A percentile compares a stretch with the other conserved stretches of the same genome.
These are phyloP conservation scores for Geopemphigus sp. DNA, from an alignment of 1,140 invertebrate species.

Conservation along the genomic window DNA sequence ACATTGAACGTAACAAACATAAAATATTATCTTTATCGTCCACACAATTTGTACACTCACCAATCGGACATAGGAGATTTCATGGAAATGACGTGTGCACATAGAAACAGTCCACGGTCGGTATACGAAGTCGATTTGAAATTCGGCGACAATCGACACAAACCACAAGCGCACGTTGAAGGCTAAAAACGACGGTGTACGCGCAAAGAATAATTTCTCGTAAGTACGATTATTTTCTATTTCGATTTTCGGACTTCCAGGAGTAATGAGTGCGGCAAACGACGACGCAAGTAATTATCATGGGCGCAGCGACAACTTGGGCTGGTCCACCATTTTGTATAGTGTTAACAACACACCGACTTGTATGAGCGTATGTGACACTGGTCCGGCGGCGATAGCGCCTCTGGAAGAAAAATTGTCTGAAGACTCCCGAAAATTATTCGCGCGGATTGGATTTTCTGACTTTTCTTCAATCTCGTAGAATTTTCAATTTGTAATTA, in stretches of 20 bases:
- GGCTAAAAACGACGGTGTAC: not conserved
- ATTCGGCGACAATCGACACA: not conserved
- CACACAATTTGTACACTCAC: conserved; percentile 13
- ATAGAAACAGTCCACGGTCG: conserved; percentile 5
- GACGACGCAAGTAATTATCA: not conserved
- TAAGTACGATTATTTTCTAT: too few species aligned
- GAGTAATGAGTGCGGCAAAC: too few species aligned
- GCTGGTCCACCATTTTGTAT: conserved; percentile 32
- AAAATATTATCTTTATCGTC: not conserved
- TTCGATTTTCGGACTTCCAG: too few species aligned
- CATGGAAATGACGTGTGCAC: conserved; percentile 42
- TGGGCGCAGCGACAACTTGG: conserved; percentile 1
- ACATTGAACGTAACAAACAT: too few species aligned
- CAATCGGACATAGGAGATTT: conserved; percentile 39
- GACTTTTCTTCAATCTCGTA: not conserved
- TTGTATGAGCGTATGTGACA: not conserved
- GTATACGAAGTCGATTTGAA: not conserved
- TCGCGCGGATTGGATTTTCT: not conserved
- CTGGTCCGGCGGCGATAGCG: not conserved
- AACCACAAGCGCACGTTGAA: not conserved
- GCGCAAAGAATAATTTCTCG: too few species aligned
- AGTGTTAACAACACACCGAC: conserved; percentile 19
- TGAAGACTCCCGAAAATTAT: not conserved
- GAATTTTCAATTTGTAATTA: not conserved
- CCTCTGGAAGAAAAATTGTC: conserved; percentile 14